A percentile compares a stretch with the other conserved stretches of the same genome.
Conservation (phyloP, 2,113 vertebrate genomes). For the Malurus elegans region DNA sequence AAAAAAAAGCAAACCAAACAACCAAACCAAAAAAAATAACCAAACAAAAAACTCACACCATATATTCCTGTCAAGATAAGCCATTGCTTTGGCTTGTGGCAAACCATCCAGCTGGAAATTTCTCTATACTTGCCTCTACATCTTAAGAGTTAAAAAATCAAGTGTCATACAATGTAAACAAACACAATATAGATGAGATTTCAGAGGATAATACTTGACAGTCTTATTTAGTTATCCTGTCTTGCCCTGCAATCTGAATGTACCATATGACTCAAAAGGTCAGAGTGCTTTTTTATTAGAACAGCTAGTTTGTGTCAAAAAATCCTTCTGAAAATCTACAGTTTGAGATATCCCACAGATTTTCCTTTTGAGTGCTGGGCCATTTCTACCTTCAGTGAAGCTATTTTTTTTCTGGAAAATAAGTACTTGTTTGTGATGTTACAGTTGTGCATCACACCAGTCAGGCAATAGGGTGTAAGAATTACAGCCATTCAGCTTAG, state of each 20-base stretch:
- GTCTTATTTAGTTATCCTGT: not conserved
- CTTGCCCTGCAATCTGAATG: not conserved
- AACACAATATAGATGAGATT: not conserved
- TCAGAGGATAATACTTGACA: not conserved
- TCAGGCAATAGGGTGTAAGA: not conserved
- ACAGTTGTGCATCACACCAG: not conserved
- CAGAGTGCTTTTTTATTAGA: not conserved
- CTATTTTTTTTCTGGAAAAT: not conserved
- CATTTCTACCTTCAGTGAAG: not conserved
- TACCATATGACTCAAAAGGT: not conserved
- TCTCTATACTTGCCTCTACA: not conserved
- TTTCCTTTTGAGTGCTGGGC: not conserved
- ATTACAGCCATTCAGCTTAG: not conserved
- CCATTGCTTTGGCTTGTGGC: not conserved
- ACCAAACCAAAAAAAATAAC: not conserved
- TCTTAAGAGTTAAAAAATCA: not conserved
- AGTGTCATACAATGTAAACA: not conserved
- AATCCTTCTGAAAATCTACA: not conserved
- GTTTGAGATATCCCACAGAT: not conserved
- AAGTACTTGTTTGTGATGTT: not conserved
- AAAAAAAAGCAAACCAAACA: not conserved
- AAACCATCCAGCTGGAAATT: not conserved
- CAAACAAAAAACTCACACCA: too few relatives aligned
- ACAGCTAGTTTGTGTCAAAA: not conserved
- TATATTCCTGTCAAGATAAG: not conserved